phyloP scores from a whole-genome alignment of 2,888 invertebrate genomes.

The Euproctis similis region DNA sequence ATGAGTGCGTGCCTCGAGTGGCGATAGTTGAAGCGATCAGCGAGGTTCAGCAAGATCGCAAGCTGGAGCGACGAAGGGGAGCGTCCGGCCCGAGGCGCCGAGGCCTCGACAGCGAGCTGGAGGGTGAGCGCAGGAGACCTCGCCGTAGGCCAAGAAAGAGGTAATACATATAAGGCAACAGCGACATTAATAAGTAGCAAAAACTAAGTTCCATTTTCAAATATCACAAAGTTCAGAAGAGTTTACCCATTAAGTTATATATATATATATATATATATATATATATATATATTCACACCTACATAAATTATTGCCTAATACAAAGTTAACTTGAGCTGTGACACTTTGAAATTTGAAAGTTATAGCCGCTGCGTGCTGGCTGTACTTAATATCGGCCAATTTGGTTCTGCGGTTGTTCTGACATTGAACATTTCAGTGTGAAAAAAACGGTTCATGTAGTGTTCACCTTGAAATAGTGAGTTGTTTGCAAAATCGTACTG shows the following conservation, averaged over 20 bases:
- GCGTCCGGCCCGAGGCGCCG: constrained; percentile 50
- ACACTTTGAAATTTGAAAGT: constrained; percentile 14
- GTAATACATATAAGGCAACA: too few species aligned
- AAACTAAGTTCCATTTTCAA: too few species aligned
- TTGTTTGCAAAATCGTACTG: constrained; percentile 56
- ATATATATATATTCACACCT: too few species aligned
- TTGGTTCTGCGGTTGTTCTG: constrained; percentile 61
- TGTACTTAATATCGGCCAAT: constrained; percentile 31
- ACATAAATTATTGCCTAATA: too few species aligned
- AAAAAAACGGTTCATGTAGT: constrained; percentile 41
- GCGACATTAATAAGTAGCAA: too few species aligned
- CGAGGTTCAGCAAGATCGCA: constrained; percentile 42
- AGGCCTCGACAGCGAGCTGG: constrained; percentile 52
- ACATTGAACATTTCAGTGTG: constrained; percentile 57
- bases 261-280: too few species aligned
- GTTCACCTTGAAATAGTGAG: constrained; percentile 55
- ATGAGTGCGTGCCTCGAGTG: constrained; percentile 56
- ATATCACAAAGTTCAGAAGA: too few species aligned
- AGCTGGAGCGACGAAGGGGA: constrained; percentile 52
- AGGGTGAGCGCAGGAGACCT: constrained; percentile 56
- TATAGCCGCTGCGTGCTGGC: constrained; percentile 22
- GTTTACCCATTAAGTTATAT: too few species aligned
- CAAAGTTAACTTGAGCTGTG: constrained; percentile 12
- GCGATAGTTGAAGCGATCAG: constrained; percentile 47
- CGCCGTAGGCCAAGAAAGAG: constrained; percentile 47